These are phyloP conservation scores for Heterocephalus glaber DNA, from an alignment of 2,113 vertebrate genomes.

Conservation along the genomic window DNA sequence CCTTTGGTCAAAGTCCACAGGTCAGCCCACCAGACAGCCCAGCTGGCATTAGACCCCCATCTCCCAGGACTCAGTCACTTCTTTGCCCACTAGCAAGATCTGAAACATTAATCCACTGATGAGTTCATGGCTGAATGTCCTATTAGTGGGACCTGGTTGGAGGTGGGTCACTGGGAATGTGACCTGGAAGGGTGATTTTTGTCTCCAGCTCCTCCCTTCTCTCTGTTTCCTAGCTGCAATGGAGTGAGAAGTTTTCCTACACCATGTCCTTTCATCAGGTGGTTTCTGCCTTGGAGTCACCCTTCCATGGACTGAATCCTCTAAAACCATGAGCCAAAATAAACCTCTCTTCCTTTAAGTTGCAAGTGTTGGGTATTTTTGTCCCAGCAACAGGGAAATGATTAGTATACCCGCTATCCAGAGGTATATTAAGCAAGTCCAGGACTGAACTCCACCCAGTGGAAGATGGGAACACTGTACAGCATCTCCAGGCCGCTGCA, in stretches of 20 bases:
- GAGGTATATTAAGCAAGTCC: not conserved
- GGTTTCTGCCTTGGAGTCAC: not conserved
- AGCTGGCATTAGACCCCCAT: accelerated
- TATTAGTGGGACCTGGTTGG: not conserved
- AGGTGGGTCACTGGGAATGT: not conserved
- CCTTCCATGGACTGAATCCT: not conserved
- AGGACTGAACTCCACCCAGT: accelerated
- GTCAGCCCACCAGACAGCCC: not conserved
- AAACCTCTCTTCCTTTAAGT: not conserved
- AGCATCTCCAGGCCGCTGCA: not conserved
- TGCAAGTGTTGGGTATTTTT: not conserved
- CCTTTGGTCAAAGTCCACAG: not conserved
- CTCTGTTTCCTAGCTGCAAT: not conserved
- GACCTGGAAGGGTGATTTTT: not conserved
- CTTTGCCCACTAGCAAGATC: not conserved
- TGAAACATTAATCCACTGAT: not conserved
- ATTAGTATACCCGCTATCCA: not conserved
- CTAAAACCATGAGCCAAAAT: not conserved
- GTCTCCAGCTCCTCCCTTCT: not conserved
- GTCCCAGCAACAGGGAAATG: not conserved
- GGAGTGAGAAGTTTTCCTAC: not conserved
- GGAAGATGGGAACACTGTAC: accelerated
- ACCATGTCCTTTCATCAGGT: not conserved
- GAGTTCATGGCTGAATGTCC: not conserved
- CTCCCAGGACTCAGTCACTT: accelerated